These are phyloP conservation scores for Cercopithecus mitis DNA, from an alignment of 2,797 vertebrate genomes.

Conservation along the genomic window DNA sequence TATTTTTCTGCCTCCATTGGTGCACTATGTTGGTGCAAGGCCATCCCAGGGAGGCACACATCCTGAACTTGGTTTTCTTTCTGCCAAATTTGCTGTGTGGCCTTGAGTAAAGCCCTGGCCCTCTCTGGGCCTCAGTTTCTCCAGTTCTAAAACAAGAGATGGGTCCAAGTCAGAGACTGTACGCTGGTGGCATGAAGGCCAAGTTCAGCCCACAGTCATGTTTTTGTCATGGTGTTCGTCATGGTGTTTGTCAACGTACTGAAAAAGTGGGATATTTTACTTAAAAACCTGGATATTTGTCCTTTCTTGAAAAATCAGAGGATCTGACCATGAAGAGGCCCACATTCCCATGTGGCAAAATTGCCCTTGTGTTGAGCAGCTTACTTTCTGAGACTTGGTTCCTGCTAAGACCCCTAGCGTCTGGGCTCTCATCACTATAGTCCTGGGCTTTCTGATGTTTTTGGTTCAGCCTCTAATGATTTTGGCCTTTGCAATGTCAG, in stretches of 20 bases:
- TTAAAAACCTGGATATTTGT: not conserved
- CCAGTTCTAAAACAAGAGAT: not conserved
- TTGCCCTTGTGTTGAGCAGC: fast-evolving
- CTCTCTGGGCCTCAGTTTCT: constrained; percentile 58
- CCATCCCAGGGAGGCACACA: not conserved
- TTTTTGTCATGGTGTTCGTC: not conserved
- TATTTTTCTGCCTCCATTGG: not conserved
- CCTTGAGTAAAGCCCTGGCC: not conserved
- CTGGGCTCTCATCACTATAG: not conserved
- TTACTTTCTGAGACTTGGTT: fast-evolving
- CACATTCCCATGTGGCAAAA: fast-evolving
- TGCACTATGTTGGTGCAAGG: not conserved
- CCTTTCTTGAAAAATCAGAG: not conserved
- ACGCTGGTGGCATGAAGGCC: not conserved
- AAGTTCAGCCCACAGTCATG: not conserved
- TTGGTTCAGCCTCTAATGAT: not conserved
- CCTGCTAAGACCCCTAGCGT: fast-evolving
- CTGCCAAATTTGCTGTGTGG: constrained; percentile 14
- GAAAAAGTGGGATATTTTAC: not conserved
- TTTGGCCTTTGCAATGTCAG: not conserved
- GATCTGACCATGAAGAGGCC: not conserved
- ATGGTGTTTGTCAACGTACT: not conserved
- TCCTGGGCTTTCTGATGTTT: not conserved
- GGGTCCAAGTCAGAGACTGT: not conserved
- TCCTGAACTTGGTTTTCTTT: not conserved